Base-by-base conservation (phyloP, 2,797 vertebrate species). In the Ctenosaura bakeri region DNA sequence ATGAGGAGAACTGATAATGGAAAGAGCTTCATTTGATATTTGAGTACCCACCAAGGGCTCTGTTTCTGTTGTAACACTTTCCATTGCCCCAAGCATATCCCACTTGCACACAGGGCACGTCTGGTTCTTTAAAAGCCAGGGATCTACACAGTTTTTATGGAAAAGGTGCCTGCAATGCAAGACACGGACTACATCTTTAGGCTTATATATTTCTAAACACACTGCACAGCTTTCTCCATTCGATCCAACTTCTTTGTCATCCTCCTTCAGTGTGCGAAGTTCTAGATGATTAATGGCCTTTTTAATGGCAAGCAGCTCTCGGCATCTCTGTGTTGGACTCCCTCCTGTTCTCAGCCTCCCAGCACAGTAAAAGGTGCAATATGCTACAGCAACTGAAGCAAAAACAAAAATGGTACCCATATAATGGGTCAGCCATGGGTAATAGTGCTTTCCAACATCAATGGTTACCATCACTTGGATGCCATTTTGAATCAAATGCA, bases 111-210 rank as follows among this genome's bases (percentile, higher is more conserved):
- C 88, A 4, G 95, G 95, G 76, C 94, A 95, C 0, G 20, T 95
- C 59, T 93, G 91, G 0, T 71, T 81, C 74, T 90, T 52, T 76
- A 96, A 85, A 35, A 96, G 92, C 94, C 94, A 95, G 26, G 92
- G 93, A 56, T 96, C 95, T 88, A 92, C 32, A 52, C 93, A 95
- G 7, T 50, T 89, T 89, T 92, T 92, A 89, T 85, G 92, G 83
- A 96, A 97, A 95, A 95, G 89, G n/a, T 62, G 91, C 35, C 86
- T 95, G 56, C 95, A 96, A 14, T 85, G 94, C 83, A 96, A 96
- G 95, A 95, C 9, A 6, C 93, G 90, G 32, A 91, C 20, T 26
- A 85, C 0, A 0, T 92, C 91, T 35, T 94, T 89, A 50, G 91
- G 86, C 83, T 90, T 94, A 54, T 92, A 95, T 35, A 90, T 29